Base-by-base conservation (phyloP, 2,797 vertebrate genomes). In the Urophycis tenuis region DNA sequence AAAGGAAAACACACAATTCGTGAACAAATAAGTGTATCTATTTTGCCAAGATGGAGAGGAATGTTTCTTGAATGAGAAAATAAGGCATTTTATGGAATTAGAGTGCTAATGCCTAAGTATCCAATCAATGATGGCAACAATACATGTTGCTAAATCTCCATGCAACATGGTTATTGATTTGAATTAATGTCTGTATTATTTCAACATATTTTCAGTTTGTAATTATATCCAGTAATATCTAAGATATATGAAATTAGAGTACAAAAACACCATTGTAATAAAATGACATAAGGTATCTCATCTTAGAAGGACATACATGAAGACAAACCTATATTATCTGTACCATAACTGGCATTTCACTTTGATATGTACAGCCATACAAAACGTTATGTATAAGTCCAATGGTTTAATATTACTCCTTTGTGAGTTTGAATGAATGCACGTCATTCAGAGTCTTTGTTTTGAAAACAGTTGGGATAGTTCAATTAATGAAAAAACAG, bases 401-500 rank as follows among this genome's bases (percentile, higher is more conserved):
- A 53, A 19, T 22, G 45, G 45, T 53, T 53, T 22, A 53, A 53
- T 64, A 64, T 64, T 64, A 64, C n/a, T 25, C 1, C 53, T 64
- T 64, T 64, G 53, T 25, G 53, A 64, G 29, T 60, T 19, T 41
- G 71, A 53, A 29, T 73, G 64, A 74, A 69, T 69, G 72, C 53
- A 29, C 32, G 17, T 73, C 14, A 30, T 45, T 72, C 60, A 14
- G 31, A 60, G 70, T 64, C 32, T 35, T 17, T 72, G 67, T 33
- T 53, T 15, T 64, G n/a, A 25, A 25, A 60, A 30, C 82, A 79
- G 80, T 71, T 75, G 32, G 78, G 81, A 67, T 74, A 81, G 64
- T 75, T 84, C 78, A 84, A 77, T 80, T 84, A 82, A 84, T 86
- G 64, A 86, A 84, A 85, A 81, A 85, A 83, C 32, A n/a, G 69